phyloP scores from a whole-genome alignment of 2,113 vertebrate genomes.

The Pedetes capensis region DNA sequence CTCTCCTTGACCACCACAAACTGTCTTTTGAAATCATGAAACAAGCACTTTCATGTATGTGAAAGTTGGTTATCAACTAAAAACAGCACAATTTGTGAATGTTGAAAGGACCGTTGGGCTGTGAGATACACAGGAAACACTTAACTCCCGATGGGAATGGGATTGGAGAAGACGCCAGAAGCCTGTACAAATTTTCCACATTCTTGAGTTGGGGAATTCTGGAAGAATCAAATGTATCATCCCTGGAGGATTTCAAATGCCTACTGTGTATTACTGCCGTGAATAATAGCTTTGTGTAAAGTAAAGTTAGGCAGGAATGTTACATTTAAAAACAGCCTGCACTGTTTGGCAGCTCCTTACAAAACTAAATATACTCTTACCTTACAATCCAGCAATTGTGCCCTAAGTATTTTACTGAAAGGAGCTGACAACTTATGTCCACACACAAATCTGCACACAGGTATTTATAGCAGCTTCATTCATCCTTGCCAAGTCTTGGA shows the following conservation, averaged over 20 bases:
- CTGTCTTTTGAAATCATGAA: background rate
- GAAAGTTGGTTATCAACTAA: background rate
- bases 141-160: background rate
- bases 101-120: background rate
- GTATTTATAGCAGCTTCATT: background rate
- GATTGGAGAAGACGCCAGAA: background rate
- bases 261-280: background rate
- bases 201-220: conserved; percentile 68
- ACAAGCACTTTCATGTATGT: background rate
- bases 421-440: background rate
- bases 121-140: background rate
- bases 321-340: background rate
- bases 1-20: background rate
- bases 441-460: background rate
- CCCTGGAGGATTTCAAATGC: background rate
- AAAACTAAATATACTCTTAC: conserved; percentile 19
- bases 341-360: background rate
- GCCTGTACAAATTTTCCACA: conserved; percentile 38
- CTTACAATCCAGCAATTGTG: background rate
- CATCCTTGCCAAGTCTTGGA: background rate
- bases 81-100: background rate
- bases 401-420: background rate
- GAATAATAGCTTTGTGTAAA: conserved; percentile 51
- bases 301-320: conserved; percentile 33
- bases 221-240: conserved; percentile 41